Conservation (phyloP, 2,888 invertebrate genomes). For the Sphecodes monilicornis region DNA sequence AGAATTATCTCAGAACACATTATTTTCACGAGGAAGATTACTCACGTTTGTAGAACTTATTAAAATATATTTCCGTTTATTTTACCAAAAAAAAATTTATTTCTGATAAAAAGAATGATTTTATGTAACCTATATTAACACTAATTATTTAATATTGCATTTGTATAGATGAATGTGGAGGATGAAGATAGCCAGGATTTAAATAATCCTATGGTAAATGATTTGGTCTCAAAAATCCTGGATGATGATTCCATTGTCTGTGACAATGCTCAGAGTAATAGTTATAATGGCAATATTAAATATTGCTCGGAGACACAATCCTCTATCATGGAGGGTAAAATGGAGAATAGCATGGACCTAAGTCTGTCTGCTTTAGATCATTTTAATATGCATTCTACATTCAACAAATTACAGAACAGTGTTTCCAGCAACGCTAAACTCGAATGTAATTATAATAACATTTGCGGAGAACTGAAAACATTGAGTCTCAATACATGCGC, state of each 20-base stretch:
- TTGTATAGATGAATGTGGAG: conserved; percentile 76
- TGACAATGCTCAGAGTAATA: conserved; percentile 74
- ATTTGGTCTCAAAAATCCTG: conserved; percentile 88
- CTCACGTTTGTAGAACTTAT: background rate
- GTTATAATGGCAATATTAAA: conserved; percentile 75
- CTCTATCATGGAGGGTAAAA: conserved; percentile 53
- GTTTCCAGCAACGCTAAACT: conserved; percentile 66
- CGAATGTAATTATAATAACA: conserved; percentile 74
- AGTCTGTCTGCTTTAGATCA: conserved; percentile 57
- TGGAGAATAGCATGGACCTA: conserved; percentile 50
- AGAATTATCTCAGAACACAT: background rate
- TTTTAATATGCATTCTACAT: conserved; percentile 60
- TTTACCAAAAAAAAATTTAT: background rate
- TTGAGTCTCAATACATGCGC: conserved; percentile 69
- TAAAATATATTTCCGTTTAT: background rate
- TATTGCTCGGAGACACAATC: conserved; percentile 60
- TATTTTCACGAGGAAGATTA: background rate
- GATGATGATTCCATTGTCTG: conserved; percentile 86
- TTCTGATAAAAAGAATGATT: background rate
- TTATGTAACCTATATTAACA: background rate
- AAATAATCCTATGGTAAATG: conserved; percentile 88
- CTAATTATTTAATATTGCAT: conserved; percentile 6
- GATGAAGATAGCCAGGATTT: conserved; percentile 82
- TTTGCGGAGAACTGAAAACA: conserved; percentile 75
- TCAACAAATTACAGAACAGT: conserved; percentile 64